A percentile compares a stretch with the other conserved stretches of the same genome.
Evolutionary conservation across 2,113 vertebrate species (phyloP).

Genomic region (Cranoglanis bouderius): DNA sequence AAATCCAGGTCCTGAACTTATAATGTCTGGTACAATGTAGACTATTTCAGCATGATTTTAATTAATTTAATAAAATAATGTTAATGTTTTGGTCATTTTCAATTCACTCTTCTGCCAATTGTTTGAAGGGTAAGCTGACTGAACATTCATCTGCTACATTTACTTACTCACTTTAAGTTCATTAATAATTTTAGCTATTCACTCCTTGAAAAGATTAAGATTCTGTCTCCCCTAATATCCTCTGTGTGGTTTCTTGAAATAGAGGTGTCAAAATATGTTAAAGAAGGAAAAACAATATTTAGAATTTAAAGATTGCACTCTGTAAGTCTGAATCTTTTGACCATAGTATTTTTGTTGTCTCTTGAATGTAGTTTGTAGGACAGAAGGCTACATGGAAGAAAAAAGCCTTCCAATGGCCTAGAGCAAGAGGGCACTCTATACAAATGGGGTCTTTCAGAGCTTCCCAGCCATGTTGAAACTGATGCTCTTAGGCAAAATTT

Average conservation of each 20-base stretch:
- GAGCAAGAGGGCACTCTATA: constrained; percentile 24
- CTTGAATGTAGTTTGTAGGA: constrained; percentile 28
- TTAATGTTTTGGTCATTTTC: background rate
- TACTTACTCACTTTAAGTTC: background rate
- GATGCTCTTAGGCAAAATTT: constrained; percentile 41
- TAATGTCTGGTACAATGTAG: too few species aligned
- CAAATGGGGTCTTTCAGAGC: constrained; percentile 33
- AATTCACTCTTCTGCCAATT: background rate
- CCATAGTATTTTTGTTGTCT: background rate
- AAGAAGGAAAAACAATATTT: background rate
- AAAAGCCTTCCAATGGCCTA: constrained; percentile 3
- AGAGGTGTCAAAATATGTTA: background rate
- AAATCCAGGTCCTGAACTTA: too few species aligned
- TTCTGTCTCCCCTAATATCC: background rate
- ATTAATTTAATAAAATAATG: too few species aligned
- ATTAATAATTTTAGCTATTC: background rate
- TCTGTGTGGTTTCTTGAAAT: background rate
- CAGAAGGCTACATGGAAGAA: background rate
- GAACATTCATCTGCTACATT: background rate
- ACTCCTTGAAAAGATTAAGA: background rate
- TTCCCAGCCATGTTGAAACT: constrained; percentile 34
- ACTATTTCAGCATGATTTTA: too few species aligned
- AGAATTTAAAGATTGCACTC: background rate
- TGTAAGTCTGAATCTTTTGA: background rate
- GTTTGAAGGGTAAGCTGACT: background rate